A percentile compares a stretch with the other conserved stretches of the same genome.
Evolutionary conservation across 2,888 invertebrate species (phyloP).

Genomic region (Plagiodera versicolora): DNA sequence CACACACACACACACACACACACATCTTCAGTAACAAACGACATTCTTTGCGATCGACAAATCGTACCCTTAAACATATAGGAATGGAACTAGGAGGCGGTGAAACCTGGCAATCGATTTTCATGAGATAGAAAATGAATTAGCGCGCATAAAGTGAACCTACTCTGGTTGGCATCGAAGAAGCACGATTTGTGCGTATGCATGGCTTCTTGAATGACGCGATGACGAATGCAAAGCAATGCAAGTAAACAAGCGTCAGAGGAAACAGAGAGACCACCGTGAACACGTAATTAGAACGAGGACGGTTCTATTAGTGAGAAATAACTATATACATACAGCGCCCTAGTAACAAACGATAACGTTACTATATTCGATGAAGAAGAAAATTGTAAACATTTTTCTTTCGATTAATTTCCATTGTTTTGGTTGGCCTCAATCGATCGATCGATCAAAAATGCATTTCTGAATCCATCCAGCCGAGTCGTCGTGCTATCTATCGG

Average conservation of each 20-base stretch:
- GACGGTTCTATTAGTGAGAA: slow-evolving; percentile 34
- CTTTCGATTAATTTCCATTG: too few species aligned
- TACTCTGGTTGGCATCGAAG: neutral
- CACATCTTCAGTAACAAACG: neutral
- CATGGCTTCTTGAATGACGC: slow-evolving; percentile 17
- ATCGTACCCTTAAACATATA: too few species aligned
- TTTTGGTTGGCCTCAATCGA: neutral
- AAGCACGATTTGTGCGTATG: too few species aligned
- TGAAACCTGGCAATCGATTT: too few species aligned
- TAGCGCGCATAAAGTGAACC: neutral
- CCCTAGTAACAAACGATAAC: neutral
- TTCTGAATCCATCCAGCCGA: slow-evolving; percentile 9
- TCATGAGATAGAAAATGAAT: neutral
- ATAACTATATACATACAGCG: too few species aligned
- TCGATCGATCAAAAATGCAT: slow-evolving; percentile 7
- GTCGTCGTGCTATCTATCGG: slow-evolving; percentile 13
- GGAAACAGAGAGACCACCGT: slow-evolving; percentile 32
- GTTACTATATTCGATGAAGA: too few species aligned
- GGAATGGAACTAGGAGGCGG: too few species aligned
- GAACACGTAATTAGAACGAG: slow-evolving; percentile 46
- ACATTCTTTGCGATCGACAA: neutral
- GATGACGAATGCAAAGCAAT: slow-evolving; percentile 21
- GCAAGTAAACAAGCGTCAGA: slow-evolving; percentile 43
- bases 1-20: too few species aligned
- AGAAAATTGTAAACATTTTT: too few species aligned